These are phyloP conservation scores for Trematomus loennbergii DNA, from an alignment of 2,113 vertebrate genomes.

Conservation along the genomic window DNA sequence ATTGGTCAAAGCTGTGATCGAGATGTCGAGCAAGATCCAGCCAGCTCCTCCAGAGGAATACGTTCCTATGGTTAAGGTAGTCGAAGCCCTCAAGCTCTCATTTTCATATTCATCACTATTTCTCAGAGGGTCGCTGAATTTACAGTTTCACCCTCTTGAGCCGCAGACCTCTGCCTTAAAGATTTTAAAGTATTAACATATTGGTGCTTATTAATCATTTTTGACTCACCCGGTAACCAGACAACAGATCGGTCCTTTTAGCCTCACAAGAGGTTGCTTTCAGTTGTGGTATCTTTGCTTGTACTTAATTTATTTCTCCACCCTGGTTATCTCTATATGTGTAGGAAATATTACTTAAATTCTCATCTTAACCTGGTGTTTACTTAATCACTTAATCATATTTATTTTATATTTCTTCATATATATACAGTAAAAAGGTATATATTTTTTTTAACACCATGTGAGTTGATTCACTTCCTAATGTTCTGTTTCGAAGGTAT, in stretches of 20 bases:
- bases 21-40: slow-evolving; percentile 99
- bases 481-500: neutral
- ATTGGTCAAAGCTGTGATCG: slow-evolving; percentile 97
- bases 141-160: neutral
- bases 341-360: neutral
- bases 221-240: neutral
- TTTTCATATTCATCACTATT: neutral
- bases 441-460: neutral
- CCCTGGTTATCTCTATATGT: neutral
- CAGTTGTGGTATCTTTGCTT: neutral
- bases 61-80: slow-evolving; percentile 98
- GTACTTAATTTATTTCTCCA: neutral
- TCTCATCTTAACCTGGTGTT: neutral
- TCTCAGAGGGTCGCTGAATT: neutral
- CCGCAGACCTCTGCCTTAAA: neutral
- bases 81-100: neutral
- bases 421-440: neutral
- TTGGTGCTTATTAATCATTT: neutral
- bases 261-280: neutral
- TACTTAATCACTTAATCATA: neutral
- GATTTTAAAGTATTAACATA: neutral
- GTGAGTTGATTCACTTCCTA: neutral
- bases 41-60: slow-evolving; percentile 97
- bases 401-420: neutral
- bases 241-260: neutral